Percentiles rank a stretch among this genome's conserved stretches.
These are phyloP conservation scores for Gryllus bimaculatus DNA, from an alignment of 1,140 invertebrate species.

Conservation along the genomic window DNA sequence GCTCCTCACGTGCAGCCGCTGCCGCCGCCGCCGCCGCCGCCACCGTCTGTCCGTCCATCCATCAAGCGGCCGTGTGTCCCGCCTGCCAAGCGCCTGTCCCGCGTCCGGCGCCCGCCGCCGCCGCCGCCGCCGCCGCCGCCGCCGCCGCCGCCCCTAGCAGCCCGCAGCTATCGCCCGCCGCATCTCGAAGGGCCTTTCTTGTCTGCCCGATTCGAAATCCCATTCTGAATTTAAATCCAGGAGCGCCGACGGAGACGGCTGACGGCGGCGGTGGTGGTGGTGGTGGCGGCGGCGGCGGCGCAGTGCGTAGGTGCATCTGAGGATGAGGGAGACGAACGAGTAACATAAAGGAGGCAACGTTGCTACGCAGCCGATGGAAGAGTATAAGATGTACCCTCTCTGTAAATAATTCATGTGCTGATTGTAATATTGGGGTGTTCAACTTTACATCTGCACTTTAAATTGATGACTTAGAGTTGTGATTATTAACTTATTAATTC, in stretches of 20 bases:
- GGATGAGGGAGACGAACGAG: background rate
- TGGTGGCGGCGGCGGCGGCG: no score
- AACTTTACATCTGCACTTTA: no score
- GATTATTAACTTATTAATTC: no score
- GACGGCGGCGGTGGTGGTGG: background rate
- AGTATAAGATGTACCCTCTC: no score
- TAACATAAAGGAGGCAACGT: no score
- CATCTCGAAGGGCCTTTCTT: background rate
- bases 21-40: no score
- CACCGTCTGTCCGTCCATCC: background rate
- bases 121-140: no score
- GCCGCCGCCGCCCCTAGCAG: background rate
- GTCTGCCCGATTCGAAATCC: conserved; percentile 2
- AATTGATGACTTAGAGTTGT: no score
- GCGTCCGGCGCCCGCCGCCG: background rate
- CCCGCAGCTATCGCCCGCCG: background rate
- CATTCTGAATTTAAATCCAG: conserved; percentile 1
- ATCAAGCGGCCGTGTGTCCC: background rate
- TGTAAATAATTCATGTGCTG: no score
- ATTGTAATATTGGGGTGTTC: no score
- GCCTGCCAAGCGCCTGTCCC: background rate
- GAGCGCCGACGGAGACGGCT: background rate
- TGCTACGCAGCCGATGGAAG: background rate
- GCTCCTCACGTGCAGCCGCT: background rate
- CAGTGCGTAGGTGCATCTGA: background rate